Evolutionary conservation across 2,797 vertebrate species (phyloP), one percentile per base, ranked within the genome.

Genomic region (Rousettus madagascariensis): DNA sequence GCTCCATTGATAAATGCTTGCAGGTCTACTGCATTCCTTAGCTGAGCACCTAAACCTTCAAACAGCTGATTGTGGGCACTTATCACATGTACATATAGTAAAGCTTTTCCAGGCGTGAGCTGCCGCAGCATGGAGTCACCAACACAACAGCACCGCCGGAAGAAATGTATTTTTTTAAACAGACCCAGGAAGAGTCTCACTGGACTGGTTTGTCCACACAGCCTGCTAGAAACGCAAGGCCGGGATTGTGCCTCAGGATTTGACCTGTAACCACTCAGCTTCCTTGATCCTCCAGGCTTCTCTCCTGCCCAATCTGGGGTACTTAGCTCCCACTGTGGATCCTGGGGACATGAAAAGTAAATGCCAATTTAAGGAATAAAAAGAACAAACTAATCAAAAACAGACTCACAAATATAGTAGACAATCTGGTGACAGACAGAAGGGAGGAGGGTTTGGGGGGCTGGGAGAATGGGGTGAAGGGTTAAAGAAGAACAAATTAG

Each of bases 61-160:
- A 5, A 38, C 17, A 6, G 19, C 28, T 2, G 13, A 43, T 1
- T 0, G 55, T 2, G 49, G 49, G 63, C 12, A 6, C 55, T 12
- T 38, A 30, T 26, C 71, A 30, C 28, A 43, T 11, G 16, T 7
- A 61, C 51, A 41, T n/a, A n/a, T 0, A 0, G 46, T 12, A 7
- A 49, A 49, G 22, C 22, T 72, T 85, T 68, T 17, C 49, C 36
- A 16, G 59, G 41, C 13, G 0, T 0, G 3, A 51, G 51, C 17
- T 16, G 53, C 6, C 3, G 53, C 61, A 28, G 15, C 46, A 30
- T 57, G 24, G 1, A 49, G 63, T 17, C 4, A 22, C 12, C 4
- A n/a, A 30, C 16, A 72, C 41, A 28, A 30, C 0, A 1, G 22
- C 7, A 3, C 16, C 26, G 17, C 28, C 9, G 11, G 12, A 65